Base-by-base conservation (phyloP, 2,113 vertebrate species). In the Pluvialis apricaria region DNA sequence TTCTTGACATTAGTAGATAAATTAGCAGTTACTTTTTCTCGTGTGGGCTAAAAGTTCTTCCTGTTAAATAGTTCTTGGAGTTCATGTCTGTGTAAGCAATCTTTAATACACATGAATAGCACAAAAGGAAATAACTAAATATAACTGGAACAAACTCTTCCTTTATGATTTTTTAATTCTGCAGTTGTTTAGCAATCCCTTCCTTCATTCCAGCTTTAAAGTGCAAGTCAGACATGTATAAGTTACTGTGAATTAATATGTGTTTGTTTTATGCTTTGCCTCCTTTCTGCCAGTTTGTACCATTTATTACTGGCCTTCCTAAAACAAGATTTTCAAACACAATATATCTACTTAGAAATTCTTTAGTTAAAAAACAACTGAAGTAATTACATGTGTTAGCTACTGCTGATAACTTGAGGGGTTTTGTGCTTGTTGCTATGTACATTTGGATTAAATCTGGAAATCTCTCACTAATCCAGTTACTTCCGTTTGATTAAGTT, bases 401-500 rank as follows among this genome's bases (percentile, higher is more conserved):
- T 91, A 20, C 58, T 73, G 75, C 68, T 95, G 66, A 57, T 94
- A 95, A 89, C 75, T 89, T 95, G 76, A 83, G 72, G 61, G 87
- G 34, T 19, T 85, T 57, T 92, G n/a, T 97, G 24, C 91, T 96
- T 86, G 65, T 92, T 94, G 68, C 65, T 95, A 15, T 64, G 70
- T 94, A 71, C 44, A 15, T 95, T 94, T 92, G 32, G 73, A 92
- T 96, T 91, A 95, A 90, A 91, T 87, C 80, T 94, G 77, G 61
- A 92, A 96, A 80, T 88, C 29, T 45, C 34, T 93, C 32, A 57
- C 31, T 82, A 88, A 96, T 90, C 64, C 81, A 38, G 61, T 94
- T 95, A 88, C 73, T 97, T 97, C 87, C 55, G 25, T 90, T 93
- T 44, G 38, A 81, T 94, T 94, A 90, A 87, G 77, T 85, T 87